A percentile compares a stretch with the other conserved stretches of the same genome.
phyloP scores from a whole-genome alignment of 2,888 invertebrate genomes.

The Hyppa rectilinea region DNA sequence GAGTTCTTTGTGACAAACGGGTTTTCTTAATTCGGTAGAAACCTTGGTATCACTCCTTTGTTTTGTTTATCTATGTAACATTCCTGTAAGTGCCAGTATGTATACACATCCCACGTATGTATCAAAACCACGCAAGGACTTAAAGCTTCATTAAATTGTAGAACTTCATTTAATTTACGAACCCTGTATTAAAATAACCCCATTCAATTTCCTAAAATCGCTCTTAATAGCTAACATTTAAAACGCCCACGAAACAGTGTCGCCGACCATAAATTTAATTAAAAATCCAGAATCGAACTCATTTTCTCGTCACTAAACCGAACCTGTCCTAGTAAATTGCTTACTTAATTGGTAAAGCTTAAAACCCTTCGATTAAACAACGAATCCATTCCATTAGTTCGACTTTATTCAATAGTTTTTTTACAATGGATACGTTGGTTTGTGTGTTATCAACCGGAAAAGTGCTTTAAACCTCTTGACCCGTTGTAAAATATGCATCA shows the following conservation, averaged over 20 bases:
- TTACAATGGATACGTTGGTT: slow-evolving; percentile 55
- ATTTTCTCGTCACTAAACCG: slow-evolving; percentile 55
- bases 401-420: slow-evolving; percentile 47
- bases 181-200: not conserved
- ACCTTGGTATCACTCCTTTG: not conserved
- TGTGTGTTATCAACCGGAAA: slow-evolving; percentile 73
- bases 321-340: slow-evolving; percentile 51
- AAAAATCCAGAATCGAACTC: slow-evolving; percentile 37
- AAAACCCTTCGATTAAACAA: slow-evolving; percentile 62
- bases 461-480: slow-evolving; percentile 72
- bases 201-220: slow-evolving; percentile 12
- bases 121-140: not conserved
- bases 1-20: slow-evolving; percentile 14
- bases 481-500: slow-evolving; percentile 75
- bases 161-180: not conserved
- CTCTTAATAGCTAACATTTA: slow-evolving; percentile 7
- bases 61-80: not conserved
- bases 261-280: slow-evolving; percentile 34
- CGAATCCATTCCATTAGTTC: slow-evolving; percentile 56
- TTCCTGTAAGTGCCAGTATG: not conserved
- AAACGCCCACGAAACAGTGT: slow-evolving; percentile 12
- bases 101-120: too few species aligned
- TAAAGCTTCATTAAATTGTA: not conserved
- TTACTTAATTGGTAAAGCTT: slow-evolving; percentile 61
- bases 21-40: slow-evolving; percentile 1